Base-by-base conservation (phyloP, 1,140 invertebrate species). In the Amphibalanus amphitrite region DNA sequence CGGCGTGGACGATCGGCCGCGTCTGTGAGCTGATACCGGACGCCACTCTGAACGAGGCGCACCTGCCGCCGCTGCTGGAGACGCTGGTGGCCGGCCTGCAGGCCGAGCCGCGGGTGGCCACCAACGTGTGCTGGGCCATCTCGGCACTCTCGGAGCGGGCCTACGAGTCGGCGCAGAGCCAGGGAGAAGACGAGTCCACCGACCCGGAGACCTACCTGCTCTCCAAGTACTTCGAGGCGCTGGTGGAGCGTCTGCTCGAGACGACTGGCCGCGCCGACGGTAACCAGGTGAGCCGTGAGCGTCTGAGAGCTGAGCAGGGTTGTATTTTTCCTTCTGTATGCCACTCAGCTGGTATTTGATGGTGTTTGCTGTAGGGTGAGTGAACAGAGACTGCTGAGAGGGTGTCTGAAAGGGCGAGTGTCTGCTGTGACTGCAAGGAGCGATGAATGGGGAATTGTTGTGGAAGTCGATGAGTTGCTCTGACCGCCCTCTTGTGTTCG, bases 51-150 rank as follows among this genome's bases (percentile, higher is more conserved):
- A 95, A 92, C 80, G 88, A 91, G 76, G 86, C 85, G 0, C 71
- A 76, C 67, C 74, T 79, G 6, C 76, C 80, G 78, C 88, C 90
- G 10, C 78, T 99, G 20, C 80, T 99, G 1, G 89, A 95, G 79
- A 91, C 92, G 74, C 84, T 99, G 29, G 87, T 97, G 0, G 89
- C 89, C 76, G 93, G 93, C 20, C 80, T 99, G 20, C 78, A 78
- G 73, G 89, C 92, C 28, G 95, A 98, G 79, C 94, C 97, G 0
- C 83, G 96, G 38, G 97, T 99, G 0, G 95, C 97, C 25, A 88
- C 94, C 0, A 99, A 99, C 83, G 93, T 98, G n/a, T 99, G 97
- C 78, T 99, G 97, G 97, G 96, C 97, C 0, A 94, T 99, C 76
- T 95, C 92, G 67, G 94, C 93, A 71, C 82, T 99, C n/a, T 94